These are phyloP conservation scores for Polyommatus icarus DNA, from an alignment of 2,888 invertebrate species.

Conservation along the genomic window DNA sequence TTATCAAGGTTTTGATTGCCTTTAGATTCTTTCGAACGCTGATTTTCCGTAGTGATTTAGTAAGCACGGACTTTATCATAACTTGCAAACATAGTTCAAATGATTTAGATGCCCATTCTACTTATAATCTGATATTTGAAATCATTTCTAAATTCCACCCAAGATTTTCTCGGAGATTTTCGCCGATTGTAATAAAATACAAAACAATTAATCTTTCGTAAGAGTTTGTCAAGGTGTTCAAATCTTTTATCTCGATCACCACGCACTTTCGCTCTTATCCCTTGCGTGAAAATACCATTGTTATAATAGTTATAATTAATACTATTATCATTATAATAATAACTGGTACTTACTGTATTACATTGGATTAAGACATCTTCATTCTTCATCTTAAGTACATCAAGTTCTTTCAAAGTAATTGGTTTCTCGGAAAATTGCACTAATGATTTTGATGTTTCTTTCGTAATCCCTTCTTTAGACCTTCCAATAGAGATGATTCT, in stretches of 20 bases:
- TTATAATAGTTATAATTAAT: conserved; percentile 12
- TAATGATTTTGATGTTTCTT: neutral
- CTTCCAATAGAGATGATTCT: neutral
- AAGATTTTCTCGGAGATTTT: too few relatives aligned
- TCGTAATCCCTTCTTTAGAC: neutral
- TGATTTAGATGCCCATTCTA: too few relatives aligned
- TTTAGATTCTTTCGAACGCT: neutral
- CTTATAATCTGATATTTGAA: too few relatives aligned
- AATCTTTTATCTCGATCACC: conserved; percentile 1
- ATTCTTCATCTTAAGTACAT: neutral
- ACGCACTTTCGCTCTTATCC: conserved; percentile 24
- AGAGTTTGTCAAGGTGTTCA: neutral
- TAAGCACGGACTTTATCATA: too few relatives aligned
- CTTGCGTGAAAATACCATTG: conserved; percentile 26
- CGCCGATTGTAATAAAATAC: neutral
- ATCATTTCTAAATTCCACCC: too few relatives aligned
- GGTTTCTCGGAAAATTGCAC: neutral
- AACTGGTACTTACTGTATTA: conserved; percentile 16
- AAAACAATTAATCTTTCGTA: conserved; percentile 11
- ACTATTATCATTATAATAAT: conserved; percentile 25
- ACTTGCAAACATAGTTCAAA: too few relatives aligned
- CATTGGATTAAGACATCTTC: conserved; percentile 5
- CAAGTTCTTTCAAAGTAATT: neutral
- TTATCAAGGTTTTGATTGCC: too few relatives aligned
- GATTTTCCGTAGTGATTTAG: neutral